Base-by-base conservation (phyloP, 92 coral and sea anemone genomes). In the Porites evermanni region DNA sequence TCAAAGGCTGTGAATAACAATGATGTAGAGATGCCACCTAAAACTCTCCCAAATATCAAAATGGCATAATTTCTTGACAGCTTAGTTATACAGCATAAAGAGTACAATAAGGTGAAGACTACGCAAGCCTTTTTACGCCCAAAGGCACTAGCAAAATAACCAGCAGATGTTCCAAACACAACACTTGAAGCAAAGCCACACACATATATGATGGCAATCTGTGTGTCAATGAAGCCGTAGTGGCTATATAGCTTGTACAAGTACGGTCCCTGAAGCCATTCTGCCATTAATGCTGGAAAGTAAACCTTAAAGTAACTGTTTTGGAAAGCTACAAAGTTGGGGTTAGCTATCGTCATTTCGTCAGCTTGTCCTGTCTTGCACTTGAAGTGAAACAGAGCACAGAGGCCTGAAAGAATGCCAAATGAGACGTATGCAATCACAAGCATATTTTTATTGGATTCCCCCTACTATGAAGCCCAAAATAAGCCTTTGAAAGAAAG, bases 221-320 rank as follows among this genome's bases (percentile, higher is more conserved):
- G 99, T 1, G 99, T 97, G 72, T 97, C 99, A 21, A 97, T 97
- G 81, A 93, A 97, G 50, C 98, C 99, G 20, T 97, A 97, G 71
- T 97, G 98, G 63, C 98, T 95, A 86, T 97, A 97, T 8, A 97
- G 89, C 67, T 95, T 92, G 67, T 97, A 97, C 0, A 97, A 73
- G 84, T 97, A 97, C 0, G 99, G 99, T 16, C 97, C 96, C 79
- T 97, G 99, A 3, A 97, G 96, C 99, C 99, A 97, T 68, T 97
- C 99, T 1, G 98, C 99, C 96, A 95, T 95, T 74, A 97, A 59
- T 3, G 99, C 99, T 20, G 93, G 91, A 80, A 97, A 97, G 79
- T 97, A 97, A 7, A 95, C 99, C 16, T 89, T 90, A 85, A 97
- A 97, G 87, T 97, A 97, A 26, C 86, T 93, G 53, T 76, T 87